Conservation (phyloP, 1,140 invertebrate species). For the Drosophila malerkotliana region DNA sequence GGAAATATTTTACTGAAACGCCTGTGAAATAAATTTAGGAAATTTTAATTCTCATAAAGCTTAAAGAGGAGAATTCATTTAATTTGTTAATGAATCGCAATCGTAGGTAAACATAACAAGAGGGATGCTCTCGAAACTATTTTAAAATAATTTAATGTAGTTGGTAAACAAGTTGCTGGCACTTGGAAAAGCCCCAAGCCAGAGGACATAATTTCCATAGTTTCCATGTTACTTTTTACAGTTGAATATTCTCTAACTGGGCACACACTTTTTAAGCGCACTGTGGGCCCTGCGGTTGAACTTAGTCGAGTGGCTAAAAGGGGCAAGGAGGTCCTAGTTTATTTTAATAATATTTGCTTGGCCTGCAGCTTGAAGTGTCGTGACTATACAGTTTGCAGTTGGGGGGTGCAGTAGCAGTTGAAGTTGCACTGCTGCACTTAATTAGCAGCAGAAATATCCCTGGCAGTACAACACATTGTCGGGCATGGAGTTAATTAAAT, state of each 20-base stretch:
- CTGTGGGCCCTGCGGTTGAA: conserved; percentile 14
- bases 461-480: conserved; percentile 17
- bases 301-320: not conserved
- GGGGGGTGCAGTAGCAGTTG: conserved; percentile 20
- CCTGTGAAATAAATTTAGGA: conserved; percentile 12
- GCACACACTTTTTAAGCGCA: conserved; percentile 17
- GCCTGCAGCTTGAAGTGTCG: conserved; percentile 53
- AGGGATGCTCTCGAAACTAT: not conserved
- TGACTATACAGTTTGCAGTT: conserved; percentile 41
- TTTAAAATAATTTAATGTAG: not conserved
- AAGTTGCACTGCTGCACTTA: conserved; percentile 56
- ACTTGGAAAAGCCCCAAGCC: not conserved
- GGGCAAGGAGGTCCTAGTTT: conserved; percentile 23
- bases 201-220: not conserved
- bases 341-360: conserved; percentile 68
- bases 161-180: not conserved
- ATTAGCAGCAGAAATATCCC: conserved; percentile 69
- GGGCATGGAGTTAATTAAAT: conserved; percentile 74
- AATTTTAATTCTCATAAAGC: not conserved
- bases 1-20: conserved; percentile 4
- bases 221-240: conserved; percentile 8
- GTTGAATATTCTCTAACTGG: conserved; percentile 24
- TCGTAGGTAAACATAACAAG: not conserved
- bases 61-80: not conserved
- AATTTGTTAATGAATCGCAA: not conserved